Conservation (phyloP, 2,888 invertebrate genomes). For the Abscondita cerata region DNA sequence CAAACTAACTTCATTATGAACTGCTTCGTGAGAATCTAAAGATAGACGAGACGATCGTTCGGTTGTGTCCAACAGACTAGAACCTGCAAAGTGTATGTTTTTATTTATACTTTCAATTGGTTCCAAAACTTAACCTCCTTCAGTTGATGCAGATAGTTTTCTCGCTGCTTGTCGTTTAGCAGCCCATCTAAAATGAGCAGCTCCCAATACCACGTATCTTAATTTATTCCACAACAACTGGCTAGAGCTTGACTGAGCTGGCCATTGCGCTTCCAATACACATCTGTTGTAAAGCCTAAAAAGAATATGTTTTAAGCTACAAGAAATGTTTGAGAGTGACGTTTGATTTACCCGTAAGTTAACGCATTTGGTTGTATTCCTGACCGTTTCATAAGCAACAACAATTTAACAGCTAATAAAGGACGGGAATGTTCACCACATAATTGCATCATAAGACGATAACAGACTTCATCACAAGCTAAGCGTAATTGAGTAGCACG, state of each 20-base stretch:
- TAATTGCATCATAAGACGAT: constrained; percentile 97
- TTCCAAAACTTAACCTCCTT: constrained; percentile 49
- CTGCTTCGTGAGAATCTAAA: constrained; percentile 57
- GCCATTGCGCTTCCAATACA: constrained; percentile 96
- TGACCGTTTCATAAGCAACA: constrained; percentile 90
- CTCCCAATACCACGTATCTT: constrained; percentile 88
- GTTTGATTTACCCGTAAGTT: constrained; percentile 82
- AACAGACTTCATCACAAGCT: constrained; percentile 96
- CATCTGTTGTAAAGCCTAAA: constrained; percentile 71
- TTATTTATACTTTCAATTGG: background rate
- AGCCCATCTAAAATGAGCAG: constrained; percentile 86
- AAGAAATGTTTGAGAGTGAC: too few relatives aligned
- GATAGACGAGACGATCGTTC: constrained; percentile 57
- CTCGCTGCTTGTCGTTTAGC: constrained; percentile 68
- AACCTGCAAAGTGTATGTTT: constrained; percentile 44
- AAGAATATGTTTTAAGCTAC: too few relatives aligned
- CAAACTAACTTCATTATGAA: constrained; percentile 53
- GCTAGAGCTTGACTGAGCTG: constrained; percentile 72
- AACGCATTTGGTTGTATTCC: constrained; percentile 97
- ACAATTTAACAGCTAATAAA: constrained; percentile 89
- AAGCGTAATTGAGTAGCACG: constrained; percentile 86
- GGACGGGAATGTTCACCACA: constrained; percentile 96
- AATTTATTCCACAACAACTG: constrained; percentile 93
- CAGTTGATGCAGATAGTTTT: constrained; percentile 60
- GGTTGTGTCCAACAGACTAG: constrained; percentile 52